Base-by-base conservation (phyloP, 2,797 vertebrate species). In the Chaenodraco wilsoni region DNA sequence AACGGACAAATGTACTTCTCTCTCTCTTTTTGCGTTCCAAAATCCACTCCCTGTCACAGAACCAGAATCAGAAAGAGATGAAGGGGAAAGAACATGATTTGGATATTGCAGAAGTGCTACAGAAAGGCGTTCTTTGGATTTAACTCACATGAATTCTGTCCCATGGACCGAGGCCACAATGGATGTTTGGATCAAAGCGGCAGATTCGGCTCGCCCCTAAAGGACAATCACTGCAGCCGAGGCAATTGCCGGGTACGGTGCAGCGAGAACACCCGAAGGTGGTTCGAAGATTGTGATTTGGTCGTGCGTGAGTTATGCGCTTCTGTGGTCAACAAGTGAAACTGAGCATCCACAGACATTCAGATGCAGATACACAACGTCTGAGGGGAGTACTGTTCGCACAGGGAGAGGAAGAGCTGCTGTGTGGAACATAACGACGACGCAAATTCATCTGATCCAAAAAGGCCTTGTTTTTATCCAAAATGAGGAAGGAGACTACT, bases 201-300 rank as follows among this genome's bases (percentile, higher is more conserved):
- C 78, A 21, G 37, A 45, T 19, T 11, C 6, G 0, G 7, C 48
- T 68, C 9, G 23, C 23, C 48, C 2, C 7, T 19, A 71, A 72
- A 41, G 79, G 69, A 79, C 60, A 60, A 84, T 46, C 43, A 3
- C 74, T 56, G 67, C 71, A 62, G 23, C 60, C n/a, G 13, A 73
- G 60, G 72, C 81, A 87, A 88, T 84, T 88, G 72, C 77, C 87
- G 87, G 88, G 83, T 87, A 45, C 9, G 19, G 16, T 9, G 61
- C 51, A 43, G 72, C 1, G 72, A 79, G 65, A 76, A 79, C 55
- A 74, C 54, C 78, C 81, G 67, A 69, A 78, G 79, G 84, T 82
- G 81, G 79, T 65, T 78, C 11, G 3, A 21, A 78, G 69, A 82
- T 81, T 81, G 79, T 43, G 84, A 82, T 76, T 65, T 80, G 83